Evolutionary conservation across 2,113 vertebrate genomes (phyloP).

Genomic region (Octodon degus): DNA sequence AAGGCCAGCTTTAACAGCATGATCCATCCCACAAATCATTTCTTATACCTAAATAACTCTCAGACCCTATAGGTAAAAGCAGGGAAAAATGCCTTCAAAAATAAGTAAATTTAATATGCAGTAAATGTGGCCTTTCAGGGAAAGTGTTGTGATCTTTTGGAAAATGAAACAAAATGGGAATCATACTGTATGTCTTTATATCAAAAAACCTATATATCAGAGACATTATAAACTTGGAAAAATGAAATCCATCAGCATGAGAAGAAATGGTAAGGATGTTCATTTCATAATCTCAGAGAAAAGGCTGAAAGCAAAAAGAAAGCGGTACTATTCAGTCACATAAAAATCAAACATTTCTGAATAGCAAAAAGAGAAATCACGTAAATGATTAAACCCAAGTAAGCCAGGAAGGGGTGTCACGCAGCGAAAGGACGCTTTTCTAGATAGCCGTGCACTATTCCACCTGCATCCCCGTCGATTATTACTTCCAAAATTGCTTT

Average conservation of each 20-base stretch:
- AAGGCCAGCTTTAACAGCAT: not conserved
- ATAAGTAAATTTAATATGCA: not conserved
- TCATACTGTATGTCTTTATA: not conserved
- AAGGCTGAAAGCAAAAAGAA: constrained; percentile 2
- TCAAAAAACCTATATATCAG: constrained; percentile 36
- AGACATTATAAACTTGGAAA: constrained; percentile 3
- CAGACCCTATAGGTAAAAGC: not conserved
- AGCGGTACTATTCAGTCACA: not conserved
- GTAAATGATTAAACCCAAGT: constrained; percentile 4
- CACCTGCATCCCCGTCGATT: not conserved
- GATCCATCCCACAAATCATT: not conserved
- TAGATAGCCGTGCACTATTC: not conserved
- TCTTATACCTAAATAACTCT: not conserved
- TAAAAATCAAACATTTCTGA: constrained; percentile 11
- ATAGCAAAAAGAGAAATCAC: not conserved
- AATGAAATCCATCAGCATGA: constrained; percentile 3
- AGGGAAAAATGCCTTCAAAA: constrained; percentile 28
- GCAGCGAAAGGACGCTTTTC: not conserved
- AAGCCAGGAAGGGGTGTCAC: not conserved
- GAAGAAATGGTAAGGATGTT: not conserved
- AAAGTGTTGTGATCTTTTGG: not conserved
- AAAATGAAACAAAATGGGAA: not conserved
- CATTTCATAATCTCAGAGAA: not conserved
- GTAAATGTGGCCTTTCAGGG: not conserved
- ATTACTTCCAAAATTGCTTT: not conserved